Percentiles rank a stretch among this genome's conserved stretches.
phyloP scores from a whole-genome alignment of 2,113 vertebrate genomes.

The Varanus salvator region DNA sequence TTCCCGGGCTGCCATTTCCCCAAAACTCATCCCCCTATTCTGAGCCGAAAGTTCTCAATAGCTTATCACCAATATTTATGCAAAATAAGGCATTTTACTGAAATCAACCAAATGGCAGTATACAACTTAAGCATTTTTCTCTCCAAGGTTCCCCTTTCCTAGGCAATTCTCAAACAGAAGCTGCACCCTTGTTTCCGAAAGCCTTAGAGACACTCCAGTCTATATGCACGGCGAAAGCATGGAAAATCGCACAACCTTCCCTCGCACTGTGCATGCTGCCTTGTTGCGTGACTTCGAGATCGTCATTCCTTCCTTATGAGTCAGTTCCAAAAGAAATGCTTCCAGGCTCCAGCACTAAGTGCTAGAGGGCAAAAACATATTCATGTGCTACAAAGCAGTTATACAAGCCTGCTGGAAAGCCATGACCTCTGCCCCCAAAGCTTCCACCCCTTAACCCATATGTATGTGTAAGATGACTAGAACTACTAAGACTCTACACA shows the following conservation, averaged over 20 bases:
- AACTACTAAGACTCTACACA: not conserved
- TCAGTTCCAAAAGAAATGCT: slow-evolving; percentile 22
- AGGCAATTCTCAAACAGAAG: not conserved
- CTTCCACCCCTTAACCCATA: not conserved
- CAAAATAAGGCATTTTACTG: not conserved
- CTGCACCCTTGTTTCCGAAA: not conserved
- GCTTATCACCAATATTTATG: not conserved
- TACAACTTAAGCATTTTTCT: not conserved
- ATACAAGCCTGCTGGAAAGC: not conserved
- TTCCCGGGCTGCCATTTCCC: not conserved
- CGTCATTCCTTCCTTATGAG: slow-evolving; percentile 30
- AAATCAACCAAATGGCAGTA: slow-evolving; percentile 56
- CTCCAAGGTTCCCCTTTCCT: not conserved
- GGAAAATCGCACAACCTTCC: slow-evolving; percentile 9
- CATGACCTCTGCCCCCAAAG: not conserved
- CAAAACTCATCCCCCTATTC: not conserved
- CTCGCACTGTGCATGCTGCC: slow-evolving; percentile 18
- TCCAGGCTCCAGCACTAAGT: slow-evolving; percentile 14
- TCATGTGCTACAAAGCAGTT: slow-evolving; percentile 11
- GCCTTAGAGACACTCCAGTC: not conserved
- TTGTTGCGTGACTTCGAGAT: slow-evolving; percentile 8
- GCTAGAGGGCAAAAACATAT: slow-evolving; percentile 46
- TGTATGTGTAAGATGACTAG: not conserved
- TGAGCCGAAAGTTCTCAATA: not conserved
- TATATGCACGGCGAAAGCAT: not conserved